Percentiles rank a stretch among this genome's conserved stretches.
Evolutionary conservation across 2,113 vertebrate genomes (phyloP).

Genomic region (Sander lucioperca): DNA sequence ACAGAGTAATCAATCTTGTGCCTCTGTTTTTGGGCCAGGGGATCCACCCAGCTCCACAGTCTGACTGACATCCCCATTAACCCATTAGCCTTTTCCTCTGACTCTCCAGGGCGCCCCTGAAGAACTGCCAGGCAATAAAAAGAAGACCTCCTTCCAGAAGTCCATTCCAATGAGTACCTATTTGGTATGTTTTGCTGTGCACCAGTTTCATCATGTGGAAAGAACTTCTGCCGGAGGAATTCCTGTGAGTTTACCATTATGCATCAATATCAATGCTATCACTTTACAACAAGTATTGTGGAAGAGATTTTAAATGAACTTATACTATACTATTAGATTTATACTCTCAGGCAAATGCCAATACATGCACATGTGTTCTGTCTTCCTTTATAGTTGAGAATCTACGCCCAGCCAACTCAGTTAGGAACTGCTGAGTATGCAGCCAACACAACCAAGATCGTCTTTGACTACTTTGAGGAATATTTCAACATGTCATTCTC

Average conservation of each 20-base stretch:
- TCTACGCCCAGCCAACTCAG: constrained; percentile 93
- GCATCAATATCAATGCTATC: background rate
- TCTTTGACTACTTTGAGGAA: constrained; percentile 93
- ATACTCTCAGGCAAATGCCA: background rate
- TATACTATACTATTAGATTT: background rate
- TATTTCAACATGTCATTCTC: constrained; percentile 93
- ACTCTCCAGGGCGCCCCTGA: constrained; percentile 70
- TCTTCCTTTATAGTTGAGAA: constrained; percentile 85
- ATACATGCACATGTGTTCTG: background rate
- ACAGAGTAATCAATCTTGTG: constrained; percentile 22
- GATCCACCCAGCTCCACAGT: constrained; percentile 16
- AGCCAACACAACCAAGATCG: constrained; percentile 86
- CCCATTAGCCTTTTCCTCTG: background rate
- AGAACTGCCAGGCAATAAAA: constrained; percentile 66
- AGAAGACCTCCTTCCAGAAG: constrained; percentile 84
- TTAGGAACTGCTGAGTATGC: constrained; percentile 90
- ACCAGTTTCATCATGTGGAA: constrained; percentile 83
- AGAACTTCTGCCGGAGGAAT: constrained; percentile 76
- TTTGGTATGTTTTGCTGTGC: constrained; percentile 95
- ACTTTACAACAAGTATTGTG: background rate
- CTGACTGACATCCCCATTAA: constrained; percentile 22
- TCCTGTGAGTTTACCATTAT: constrained; percentile 76
- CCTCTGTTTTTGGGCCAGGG: background rate
- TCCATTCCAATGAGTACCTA: constrained; percentile 97
- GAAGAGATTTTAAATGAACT: background rate